phyloP scores from a whole-genome alignment of 2,888 invertebrate genomes.

The Prosopocoilus inquinatus region DNA sequence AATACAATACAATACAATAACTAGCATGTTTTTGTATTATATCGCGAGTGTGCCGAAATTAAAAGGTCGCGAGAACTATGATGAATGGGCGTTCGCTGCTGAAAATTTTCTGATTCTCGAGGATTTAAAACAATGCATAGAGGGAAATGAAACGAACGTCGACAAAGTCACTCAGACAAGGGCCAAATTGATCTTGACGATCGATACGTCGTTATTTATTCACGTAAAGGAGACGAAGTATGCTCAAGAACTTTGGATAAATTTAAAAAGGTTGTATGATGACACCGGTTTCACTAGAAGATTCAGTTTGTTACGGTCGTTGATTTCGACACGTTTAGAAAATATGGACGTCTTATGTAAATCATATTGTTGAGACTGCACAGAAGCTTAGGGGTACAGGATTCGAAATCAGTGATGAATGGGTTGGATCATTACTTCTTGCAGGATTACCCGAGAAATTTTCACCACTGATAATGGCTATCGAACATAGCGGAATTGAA shows the following conservation, averaged over 20 bases:
- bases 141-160: constrained; percentile 10
- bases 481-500: constrained; percentile 30
- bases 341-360: constrained; percentile 34
- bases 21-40: too few relatives aligned
- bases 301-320: constrained; percentile 26
- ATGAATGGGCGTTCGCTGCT: too few relatives aligned
- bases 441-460: constrained; percentile 30
- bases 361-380: constrained; percentile 32
- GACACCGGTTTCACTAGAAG: constrained; percentile 28
- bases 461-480: constrained; percentile 27
- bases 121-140: too few relatives aligned
- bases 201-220: too few relatives aligned
- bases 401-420: constrained; percentile 34
- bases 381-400: constrained; percentile 33
- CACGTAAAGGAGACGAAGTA: too few relatives aligned
- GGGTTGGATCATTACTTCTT: constrained; percentile 34
- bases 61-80: too few relatives aligned
- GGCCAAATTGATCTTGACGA: too few relatives aligned
- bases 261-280: constrained; percentile 28
- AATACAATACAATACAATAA: too few relatives aligned
- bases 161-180: constrained; percentile 19
- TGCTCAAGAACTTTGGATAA: constrained; percentile 28
- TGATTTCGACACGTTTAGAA: constrained; percentile 33
- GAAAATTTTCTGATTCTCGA: constrained; percentile 13
- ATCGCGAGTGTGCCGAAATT: too few relatives aligned